Conservation (phyloP, 2,888 invertebrate species). For the Eubasilissa splendida region DNA sequence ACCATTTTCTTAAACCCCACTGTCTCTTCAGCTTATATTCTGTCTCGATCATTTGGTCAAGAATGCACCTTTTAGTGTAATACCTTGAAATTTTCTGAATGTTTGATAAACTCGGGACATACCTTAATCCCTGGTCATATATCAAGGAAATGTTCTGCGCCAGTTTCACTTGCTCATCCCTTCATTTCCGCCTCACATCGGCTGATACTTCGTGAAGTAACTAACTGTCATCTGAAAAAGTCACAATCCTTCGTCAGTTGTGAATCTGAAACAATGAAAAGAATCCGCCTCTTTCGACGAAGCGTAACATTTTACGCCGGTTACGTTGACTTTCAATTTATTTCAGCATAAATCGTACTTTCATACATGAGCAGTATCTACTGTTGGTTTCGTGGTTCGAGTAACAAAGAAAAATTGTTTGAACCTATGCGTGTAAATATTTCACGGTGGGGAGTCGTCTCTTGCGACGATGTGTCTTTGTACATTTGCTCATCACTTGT, state of each 20-base stretch:
- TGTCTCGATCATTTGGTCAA: no score
- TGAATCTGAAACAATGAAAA: not conserved
- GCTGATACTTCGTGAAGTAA: not conserved
- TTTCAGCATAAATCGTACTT: slow-evolving; percentile 2
- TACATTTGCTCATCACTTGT: not conserved
- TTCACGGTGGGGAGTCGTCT: no score
- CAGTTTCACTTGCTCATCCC: not conserved
- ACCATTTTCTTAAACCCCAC: no score
- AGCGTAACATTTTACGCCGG: not conserved
- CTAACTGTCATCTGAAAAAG: not conserved
- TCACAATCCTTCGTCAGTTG: not conserved
- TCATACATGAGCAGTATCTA: no score
- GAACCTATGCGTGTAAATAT: no score
- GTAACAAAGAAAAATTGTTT: no score
- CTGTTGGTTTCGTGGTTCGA: no score
- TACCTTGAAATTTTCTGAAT: no score
- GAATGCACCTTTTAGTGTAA: no score
- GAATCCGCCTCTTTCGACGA: not conserved
- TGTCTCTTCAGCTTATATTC: no score
- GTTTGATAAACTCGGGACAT: not conserved
- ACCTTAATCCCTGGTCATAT: not conserved
- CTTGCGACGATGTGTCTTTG: no score
- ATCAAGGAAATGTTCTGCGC: not conserved
- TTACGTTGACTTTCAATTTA: not conserved
- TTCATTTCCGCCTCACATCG: not conserved